These are phyloP conservation scores for Aurelia aurita complex sp. Pacific DNA, from an alignment of 30 jellyfish, hydroid and myxozoan genomes.

Conservation along the genomic window DNA sequence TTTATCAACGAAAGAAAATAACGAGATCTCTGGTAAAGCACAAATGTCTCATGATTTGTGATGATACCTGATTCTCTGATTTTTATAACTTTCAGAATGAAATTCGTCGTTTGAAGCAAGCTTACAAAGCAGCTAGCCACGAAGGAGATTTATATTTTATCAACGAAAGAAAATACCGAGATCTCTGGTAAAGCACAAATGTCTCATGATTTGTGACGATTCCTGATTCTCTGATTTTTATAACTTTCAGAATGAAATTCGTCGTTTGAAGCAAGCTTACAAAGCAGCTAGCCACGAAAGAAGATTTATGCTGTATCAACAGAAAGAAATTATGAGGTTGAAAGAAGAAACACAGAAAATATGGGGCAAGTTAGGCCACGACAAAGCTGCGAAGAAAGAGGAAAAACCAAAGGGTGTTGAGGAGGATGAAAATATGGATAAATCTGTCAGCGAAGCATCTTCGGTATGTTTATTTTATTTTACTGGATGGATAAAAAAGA, in stretches of 20 bases:
- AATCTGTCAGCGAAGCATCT: constrained; percentile 60
- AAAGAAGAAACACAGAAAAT: constrained; percentile 83
- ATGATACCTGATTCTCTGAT: too few relatives aligned
- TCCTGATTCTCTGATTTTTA: not conserved
- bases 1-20: constrained; percentile 79
- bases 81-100: constrained; percentile 10
- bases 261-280: constrained; percentile 80
- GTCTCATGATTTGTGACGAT: too few relatives aligned
- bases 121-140: constrained; percentile 88
- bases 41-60: too few relatives aligned
- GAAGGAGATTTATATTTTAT: constrained; percentile 83
- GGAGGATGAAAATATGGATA: constrained; percentile 27
- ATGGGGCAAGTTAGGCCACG: constrained; percentile 79
- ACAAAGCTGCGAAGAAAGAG: constrained; percentile 48
- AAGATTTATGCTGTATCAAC: constrained; percentile 81
- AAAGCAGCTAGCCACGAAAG: constrained; percentile 94
- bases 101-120: constrained; percentile 81
- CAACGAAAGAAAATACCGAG: constrained; percentile 85
- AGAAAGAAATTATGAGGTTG: constrained; percentile 76
- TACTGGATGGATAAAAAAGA: too few relatives aligned
- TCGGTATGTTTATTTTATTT: constrained; percentile 32
- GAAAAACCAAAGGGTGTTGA: not conserved
- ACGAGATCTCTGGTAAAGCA: constrained; percentile 25
- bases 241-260: constrained; percentile 76
- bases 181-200: not conserved